Conservation (phyloP, 2,113 vertebrate genomes). For the Cnemophilus loriae region DNA sequence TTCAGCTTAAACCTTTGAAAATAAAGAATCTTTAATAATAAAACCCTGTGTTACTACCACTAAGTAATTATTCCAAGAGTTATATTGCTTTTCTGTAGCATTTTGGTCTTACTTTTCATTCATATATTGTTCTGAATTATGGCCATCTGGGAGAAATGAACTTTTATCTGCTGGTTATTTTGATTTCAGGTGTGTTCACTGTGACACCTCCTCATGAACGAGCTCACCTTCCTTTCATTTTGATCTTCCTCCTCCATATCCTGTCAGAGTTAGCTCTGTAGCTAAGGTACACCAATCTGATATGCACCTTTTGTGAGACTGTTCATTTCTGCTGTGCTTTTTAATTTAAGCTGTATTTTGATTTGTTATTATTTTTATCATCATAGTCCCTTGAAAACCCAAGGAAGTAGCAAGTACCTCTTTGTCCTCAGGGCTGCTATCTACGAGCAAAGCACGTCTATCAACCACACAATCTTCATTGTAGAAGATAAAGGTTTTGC, state of each 20-base stretch:
- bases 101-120: neutral
- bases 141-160: neutral
- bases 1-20: neutral
- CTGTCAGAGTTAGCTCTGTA: neutral
- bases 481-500: neutral
- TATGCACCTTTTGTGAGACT: neutral
- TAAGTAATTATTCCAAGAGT: neutral
- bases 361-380: constrained; percentile 40
- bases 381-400: neutral
- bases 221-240: neutral
- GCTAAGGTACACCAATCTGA: neutral
- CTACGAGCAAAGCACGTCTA: neutral
- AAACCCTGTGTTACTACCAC: neutral
- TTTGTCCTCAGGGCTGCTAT: neutral
- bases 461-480: neutral
- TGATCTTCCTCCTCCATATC: constrained; percentile 12
- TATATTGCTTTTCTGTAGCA: neutral
- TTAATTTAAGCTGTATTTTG: constrained; percentile 11
- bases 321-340: neutral
- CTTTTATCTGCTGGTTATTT: neutral
- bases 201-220: neutral
- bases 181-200: neutral
- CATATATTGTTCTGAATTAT: neutral
- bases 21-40: neutral
- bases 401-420: neutral